A percentile compares a stretch with the other conserved stretches of the same genome.
Evolutionary conservation across 2,888 invertebrate species (phyloP).

Genomic region (Podotricha telesiphe): DNA sequence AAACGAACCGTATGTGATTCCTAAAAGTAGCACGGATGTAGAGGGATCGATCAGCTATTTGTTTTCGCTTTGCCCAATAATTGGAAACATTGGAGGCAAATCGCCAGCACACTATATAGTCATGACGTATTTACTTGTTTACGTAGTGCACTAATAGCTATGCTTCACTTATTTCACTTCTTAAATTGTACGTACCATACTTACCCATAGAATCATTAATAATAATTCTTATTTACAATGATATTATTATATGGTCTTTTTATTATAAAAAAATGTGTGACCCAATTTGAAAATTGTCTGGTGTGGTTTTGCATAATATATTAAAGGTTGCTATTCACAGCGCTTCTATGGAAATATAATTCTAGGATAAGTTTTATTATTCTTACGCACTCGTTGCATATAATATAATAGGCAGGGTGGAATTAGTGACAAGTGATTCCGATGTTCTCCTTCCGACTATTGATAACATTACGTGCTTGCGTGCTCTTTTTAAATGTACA

Average conservation of each 20-base stretch:
- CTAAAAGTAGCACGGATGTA: slow-evolving; percentile 52
- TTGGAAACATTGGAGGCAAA: slow-evolving; percentile 48
- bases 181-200: not conserved
- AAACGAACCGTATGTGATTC: slow-evolving; percentile 52
- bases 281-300: slow-evolving; percentile 13
- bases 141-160: not conserved
- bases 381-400: no score
- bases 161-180: not conserved
- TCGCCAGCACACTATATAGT: slow-evolving; percentile 52
- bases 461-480: no score
- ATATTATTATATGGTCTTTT: slow-evolving; percentile 5
- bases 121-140: slow-evolving; percentile 33
- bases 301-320: slow-evolving; percentile 21
- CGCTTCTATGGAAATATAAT: not conserved
- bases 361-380: not conserved
- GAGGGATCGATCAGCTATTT: slow-evolving; percentile 53
- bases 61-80: slow-evolving; percentile 49
- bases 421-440: no score
- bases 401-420: no score
- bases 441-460: no score
- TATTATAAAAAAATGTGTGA: slow-evolving; percentile 18
- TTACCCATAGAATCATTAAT: not conserved
- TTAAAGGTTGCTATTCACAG: slow-evolving; percentile 15
- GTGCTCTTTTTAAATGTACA: no score
- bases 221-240: no score